Base-by-base conservation (phyloP, 2,888 invertebrate genomes). In the Polyommatus icarus region DNA sequence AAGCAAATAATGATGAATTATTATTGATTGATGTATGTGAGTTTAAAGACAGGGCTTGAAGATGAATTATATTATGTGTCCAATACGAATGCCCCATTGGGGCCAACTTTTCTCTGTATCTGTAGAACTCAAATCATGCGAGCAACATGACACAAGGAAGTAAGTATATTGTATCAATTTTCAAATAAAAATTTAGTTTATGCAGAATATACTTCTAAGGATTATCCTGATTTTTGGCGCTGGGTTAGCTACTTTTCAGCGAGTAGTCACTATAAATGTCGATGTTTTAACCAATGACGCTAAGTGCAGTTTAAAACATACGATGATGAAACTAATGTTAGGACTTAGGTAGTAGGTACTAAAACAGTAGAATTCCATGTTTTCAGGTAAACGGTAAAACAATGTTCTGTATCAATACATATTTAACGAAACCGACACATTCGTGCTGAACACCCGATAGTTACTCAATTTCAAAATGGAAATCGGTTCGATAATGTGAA, bases 401-500 rank as follows among this genome's bases (percentile, higher is more conserved):
- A 54, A 54, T 54, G 54, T 54, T 18, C 50, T 15, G 15, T 59
- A n/a, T n/a, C n/a, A 15, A 59, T 59, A 59, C 3, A 29, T 29
- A n/a, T 59, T 59, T 20, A 1, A 59, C 7, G 8, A 15, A 67
- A 12, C 61, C 12, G 24, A 3, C 3, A 12, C 24, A 4, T 61
- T 61, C 24, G 61, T 24, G 61, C 20, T 5, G 24, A 29, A 29
- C 4, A 20, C 12, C 24, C 5, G 24, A 67, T 24, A 67, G 24
- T 29, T 67, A 24, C 24, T 67, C 61, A 24, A 67, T 24, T 67
- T 24, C 5, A 29, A 67, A 67, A 24, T 24, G 24, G 24, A 67
- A 67, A 24, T 67, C 24, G 61, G 61, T 67, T 67, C 61, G 61
- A 67, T 67, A 67, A 67, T 67, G 78, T 75, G 79, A 76, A 76